Base-by-base conservation (phyloP, 2,113 vertebrate species). In the Heteronetta atricapilla region DNA sequence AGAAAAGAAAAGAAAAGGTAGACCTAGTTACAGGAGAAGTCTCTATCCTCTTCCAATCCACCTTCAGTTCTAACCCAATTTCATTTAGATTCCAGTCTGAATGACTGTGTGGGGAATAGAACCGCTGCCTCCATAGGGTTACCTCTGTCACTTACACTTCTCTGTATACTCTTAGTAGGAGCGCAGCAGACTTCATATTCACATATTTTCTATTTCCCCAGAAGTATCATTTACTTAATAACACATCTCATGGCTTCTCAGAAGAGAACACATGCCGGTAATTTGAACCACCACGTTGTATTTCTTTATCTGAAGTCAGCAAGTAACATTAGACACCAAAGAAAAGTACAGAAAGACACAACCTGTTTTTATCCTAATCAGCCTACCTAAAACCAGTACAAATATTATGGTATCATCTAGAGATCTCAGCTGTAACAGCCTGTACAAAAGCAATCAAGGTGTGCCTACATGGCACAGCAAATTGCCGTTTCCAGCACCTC, bases 281-380 rank as follows among this genome's bases (percentile, higher is more conserved):
- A 91, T 95, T 63, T 82, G 63, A 96, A 96, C 67, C 33, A 91
- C 58, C 88, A 25, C 58, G 66, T 80, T 88, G 86, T 86, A 75
- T 74, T 88, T 52, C 52, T 80, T 67, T 42, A 28, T 23, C 29
- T 25, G 28, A 81, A 81, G 10, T 17, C 44, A 76, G 34, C n/a
- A 90, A 56, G 82, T 21, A 74, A 74, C 36, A 28, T 36, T 73
- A 81, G 40, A 69, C 48, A 70, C 68, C 60, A 56, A 70, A 90
- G 33, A 19, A 33, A 90, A 92, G 12, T 6, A 88, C n/a, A 58
- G 31, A 76, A 38, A 80, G 63, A 58, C 36, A 67, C 50, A 76
- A 77, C 18, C 36, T 59, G 40, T 31, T 33, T 73, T 70, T 17
- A 48, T 15, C n/a, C n/a, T 68, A 86, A 68, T 44, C 31, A 88